phyloP scores from a whole-genome alignment of 2,113 vertebrate species.

The Taxidea taxus region DNA sequence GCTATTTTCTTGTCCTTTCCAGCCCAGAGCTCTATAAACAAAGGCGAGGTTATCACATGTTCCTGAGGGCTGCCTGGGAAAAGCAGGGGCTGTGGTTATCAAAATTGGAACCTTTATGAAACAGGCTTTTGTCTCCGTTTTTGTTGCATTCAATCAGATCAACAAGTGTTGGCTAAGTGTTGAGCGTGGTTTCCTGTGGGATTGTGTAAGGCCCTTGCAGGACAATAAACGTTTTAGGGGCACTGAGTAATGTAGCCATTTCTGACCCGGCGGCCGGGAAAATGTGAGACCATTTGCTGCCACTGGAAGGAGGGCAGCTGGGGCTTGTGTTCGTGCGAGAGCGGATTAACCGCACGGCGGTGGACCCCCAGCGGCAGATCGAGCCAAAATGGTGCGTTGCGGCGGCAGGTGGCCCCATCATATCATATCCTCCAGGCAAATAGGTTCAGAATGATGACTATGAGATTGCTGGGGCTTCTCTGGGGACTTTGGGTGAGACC shows the following conservation, averaged over 20 bases:
- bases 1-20: constrained; percentile 60
- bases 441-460: neutral
- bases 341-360: neutral
- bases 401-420: neutral
- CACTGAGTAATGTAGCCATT: constrained; percentile 69
- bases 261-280: constrained; percentile 50
- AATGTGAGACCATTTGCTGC: constrained; percentile 55
- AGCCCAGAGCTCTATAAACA: constrained; percentile 58
- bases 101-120: constrained; percentile 58
- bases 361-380: neutral
- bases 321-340: neutral
- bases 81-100: constrained; percentile 54
- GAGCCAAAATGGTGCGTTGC: constrained; percentile 62
- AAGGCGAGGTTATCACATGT: constrained; percentile 69
- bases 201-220: constrained; percentile 74
- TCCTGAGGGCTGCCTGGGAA: constrained; percentile 58
- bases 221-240: constrained; percentile 71
- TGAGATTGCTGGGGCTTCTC: neutral
- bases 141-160: constrained; percentile 68
- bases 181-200: constrained; percentile 77
- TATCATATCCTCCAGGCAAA: neutral
- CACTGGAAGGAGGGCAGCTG: neutral
- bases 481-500: neutral
- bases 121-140: constrained; percentile 68
- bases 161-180: constrained; percentile 76